Percentiles rank a stretch among this genome's conserved stretches.
These are phyloP conservation scores for Stenotaenia linearis DNA, from an alignment of 2,888 invertebrate species.

Conservation along the genomic window DNA sequence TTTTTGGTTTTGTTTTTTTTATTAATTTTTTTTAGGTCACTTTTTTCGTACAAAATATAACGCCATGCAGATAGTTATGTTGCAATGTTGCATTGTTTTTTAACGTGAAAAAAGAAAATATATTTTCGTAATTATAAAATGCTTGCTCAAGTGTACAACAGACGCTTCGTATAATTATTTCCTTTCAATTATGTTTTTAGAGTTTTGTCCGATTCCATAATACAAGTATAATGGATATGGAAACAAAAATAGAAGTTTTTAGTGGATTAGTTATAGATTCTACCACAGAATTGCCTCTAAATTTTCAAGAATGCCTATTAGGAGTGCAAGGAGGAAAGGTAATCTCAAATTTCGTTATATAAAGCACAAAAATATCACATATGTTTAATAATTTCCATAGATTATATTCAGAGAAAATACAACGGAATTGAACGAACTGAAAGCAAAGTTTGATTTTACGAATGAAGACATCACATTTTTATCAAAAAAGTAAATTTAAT, in stretches of 20 bases:
- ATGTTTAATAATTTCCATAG: not conserved
- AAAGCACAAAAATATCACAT: not conserved
- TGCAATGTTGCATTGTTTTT: no score
- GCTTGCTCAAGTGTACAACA: no score
- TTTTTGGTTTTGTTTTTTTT: not conserved
- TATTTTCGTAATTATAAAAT: no score
- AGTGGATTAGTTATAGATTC: not conserved
- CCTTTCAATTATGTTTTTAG: not conserved
- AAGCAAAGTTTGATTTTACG: not conserved
- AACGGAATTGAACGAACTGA: not conserved
- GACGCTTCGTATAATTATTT: not conserved
- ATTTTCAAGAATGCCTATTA: not conserved
- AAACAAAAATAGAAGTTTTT: not conserved
- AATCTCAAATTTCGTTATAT: not conserved
- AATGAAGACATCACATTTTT: not conserved
- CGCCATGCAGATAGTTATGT: not conserved
- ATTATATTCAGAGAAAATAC: conserved; percentile 5
- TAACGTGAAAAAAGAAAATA: no score
- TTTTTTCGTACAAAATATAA: not conserved
- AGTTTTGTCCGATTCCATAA: not conserved
- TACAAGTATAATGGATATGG: not conserved
- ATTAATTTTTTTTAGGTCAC: not conserved
- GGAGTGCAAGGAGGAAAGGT: not conserved
- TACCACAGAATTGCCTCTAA: not conserved
- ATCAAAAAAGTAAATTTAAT: not conserved